Evolutionary conservation across 2,888 invertebrate species (phyloP).

Genomic region (Tolmerus cingulatus): DNA sequence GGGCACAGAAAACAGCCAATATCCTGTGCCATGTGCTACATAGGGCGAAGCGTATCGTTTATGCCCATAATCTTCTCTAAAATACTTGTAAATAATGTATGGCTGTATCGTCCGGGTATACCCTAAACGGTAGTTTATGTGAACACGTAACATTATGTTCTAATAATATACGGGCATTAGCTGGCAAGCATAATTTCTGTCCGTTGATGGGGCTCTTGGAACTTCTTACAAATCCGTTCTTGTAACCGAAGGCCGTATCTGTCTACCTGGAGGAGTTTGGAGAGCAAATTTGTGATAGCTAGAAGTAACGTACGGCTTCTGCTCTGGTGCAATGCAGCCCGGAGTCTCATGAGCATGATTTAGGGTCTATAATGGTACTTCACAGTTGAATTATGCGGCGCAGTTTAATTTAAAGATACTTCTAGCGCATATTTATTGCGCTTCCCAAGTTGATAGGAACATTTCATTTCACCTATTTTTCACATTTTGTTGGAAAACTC

Average conservation of each 20-base stretch:
- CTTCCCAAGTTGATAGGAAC: neutral
- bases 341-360: neutral
- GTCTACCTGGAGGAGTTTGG: neutral
- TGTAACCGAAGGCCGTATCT: conserved; percentile 11
- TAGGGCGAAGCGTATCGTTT: conserved; percentile 46
- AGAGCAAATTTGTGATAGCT: conserved; percentile 9
- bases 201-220: conserved; percentile 17
- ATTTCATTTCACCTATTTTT: neutral
- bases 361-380: conserved; percentile 1
- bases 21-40: conserved; percentile 27
- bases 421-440: neutral
- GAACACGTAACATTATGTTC: conserved; percentile 45
- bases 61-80: conserved; percentile 47
- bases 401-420: neutral
- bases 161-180: conserved; percentile 45
- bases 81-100: conserved; percentile 47
- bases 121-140: conserved; percentile 45
- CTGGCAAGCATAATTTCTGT: conserved; percentile 33
- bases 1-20: neutral
- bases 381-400: neutral
- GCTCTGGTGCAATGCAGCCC: neutral
- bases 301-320: conserved; percentile 10
- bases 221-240: conserved; percentile 27
- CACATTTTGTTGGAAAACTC: neutral
- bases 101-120: conserved; percentile 21